phyloP scores from a whole-genome alignment of 2,797 vertebrate species.

The Macroramphosus scolopax region DNA sequence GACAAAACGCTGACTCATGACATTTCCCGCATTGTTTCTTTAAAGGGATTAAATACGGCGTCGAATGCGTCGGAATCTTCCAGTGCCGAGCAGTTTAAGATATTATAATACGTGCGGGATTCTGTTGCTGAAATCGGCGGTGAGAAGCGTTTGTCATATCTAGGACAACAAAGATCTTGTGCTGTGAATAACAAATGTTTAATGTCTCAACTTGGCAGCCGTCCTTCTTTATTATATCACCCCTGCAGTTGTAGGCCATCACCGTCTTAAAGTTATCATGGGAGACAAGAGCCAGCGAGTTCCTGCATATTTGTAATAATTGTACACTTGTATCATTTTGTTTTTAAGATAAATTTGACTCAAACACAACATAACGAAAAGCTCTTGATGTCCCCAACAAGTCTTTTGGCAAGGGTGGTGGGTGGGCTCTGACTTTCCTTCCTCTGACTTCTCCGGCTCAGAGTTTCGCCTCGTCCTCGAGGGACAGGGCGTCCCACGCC shows the following conservation, averaged over 20 bases:
- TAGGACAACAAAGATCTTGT: constrained; percentile 43
- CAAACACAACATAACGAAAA: too few relatives aligned
- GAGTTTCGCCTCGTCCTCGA: too few relatives aligned
- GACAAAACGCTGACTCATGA: too few relatives aligned
- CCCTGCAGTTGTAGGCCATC: constrained; percentile 33
- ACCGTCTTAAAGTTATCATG: constrained; percentile 33
- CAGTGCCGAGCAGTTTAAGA: constrained; percentile 17
- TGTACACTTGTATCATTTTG: too few relatives aligned
- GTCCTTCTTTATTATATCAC: constrained; percentile 49
- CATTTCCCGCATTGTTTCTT: too few relatives aligned
- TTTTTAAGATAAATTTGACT: too few relatives aligned
- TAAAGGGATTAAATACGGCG: background rate
- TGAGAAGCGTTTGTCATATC: constrained; percentile 55
- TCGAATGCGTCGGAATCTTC: constrained; percentile 2
- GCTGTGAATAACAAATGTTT: constrained; percentile 47
- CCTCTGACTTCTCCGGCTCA: too few relatives aligned
- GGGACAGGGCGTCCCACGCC: too few relatives aligned
- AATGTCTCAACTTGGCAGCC: constrained; percentile 47
- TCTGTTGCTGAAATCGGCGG: constrained; percentile 15
- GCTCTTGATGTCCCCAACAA: too few relatives aligned
- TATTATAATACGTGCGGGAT: constrained; percentile 3
- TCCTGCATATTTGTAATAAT: too few relatives aligned
- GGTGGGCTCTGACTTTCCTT: too few relatives aligned
- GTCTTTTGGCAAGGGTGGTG: too few relatives aligned
- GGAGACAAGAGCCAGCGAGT: constrained; percentile 13